Base-by-base conservation (phyloP, 2,113 vertebrate species). In the Scatophagus argus region DNA sequence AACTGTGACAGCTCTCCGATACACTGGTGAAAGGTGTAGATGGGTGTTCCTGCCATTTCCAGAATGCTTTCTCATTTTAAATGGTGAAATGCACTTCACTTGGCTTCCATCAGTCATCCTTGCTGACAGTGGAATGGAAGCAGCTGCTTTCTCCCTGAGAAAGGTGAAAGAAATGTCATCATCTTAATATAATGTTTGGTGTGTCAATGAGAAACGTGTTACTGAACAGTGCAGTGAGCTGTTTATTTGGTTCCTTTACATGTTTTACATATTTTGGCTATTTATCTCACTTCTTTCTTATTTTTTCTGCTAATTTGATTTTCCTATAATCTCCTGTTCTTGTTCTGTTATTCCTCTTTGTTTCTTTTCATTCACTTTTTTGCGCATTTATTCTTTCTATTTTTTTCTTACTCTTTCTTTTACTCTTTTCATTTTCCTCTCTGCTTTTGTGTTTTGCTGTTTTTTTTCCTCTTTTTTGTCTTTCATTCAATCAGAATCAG, bases 1-100 rank as follows among this genome's bases (percentile, higher is more conserved):
- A 43, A 67, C 80, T 25, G 64, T 87, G 88, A 89, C 90, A 85
- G 81, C 71, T 87, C 64, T 77, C 77, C 79, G 36, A 91, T 88
- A 83, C 69, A 55, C 52, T 34, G n/a, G 60, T 77, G 90, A 87
- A 74, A 85, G 84, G 80, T 90, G 80, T 64, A 74, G 86, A 87
- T 88, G 68, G 84, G 82, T 83, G 84, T 84, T 87, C 77, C 88
- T 86, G 85, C 80, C 84, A 72, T 87, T 87, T 87, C 85, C 78
- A 75, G 63, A 72, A 74, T 16, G 17, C 72, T 84, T 67, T 54
- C 81, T 83, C 86, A 81, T 87, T 80, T 62, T 83, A 63, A 88
- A 81, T 58, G 81, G 66, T 46, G 69, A 82, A 80, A 82, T 64
- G 78, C 81, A 85, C 80, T 86, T 75, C 68, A 81, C 78, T 84